Evolutionary conservation across 2,113 vertebrate species (phyloP).

Genomic region (Thalassoma bifasciatum): DNA sequence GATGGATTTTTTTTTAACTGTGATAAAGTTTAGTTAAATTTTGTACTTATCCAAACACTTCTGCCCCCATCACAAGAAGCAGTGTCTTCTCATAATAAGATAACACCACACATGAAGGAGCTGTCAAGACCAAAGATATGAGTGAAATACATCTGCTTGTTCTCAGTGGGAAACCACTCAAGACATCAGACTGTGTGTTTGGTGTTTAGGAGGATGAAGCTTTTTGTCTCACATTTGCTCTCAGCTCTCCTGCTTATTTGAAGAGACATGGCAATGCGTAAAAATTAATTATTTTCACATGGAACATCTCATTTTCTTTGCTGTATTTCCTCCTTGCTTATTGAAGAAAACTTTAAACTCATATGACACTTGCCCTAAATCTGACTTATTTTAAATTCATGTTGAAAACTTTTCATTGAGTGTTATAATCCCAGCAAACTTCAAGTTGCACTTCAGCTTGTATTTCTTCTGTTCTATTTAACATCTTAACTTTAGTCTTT

Average conservation of each 20-base stretch:
- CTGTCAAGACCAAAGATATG: not conserved
- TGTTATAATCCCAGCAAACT: not conserved
- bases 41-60: too few relatives aligned
- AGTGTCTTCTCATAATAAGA: not conserved
- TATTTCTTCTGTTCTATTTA: conserved; percentile 12
- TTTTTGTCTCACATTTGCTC: not conserved
- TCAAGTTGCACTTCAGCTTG: conserved; percentile 17
- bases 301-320: not conserved
- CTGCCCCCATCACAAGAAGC: too few relatives aligned
- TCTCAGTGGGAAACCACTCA: not conserved
- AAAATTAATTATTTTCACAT: not conserved
- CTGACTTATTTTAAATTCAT: conserved; percentile 10
- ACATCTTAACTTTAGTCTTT: conserved; percentile 16
- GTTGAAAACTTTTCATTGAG: not conserved
- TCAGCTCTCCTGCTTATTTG: not conserved
- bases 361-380: conserved; percentile 5
- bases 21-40: too few relatives aligned
- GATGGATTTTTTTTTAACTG: too few relatives aligned
- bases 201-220: not conserved
- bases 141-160: not conserved
- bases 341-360: not conserved
- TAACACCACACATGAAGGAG: not conserved
- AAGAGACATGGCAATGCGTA: not conserved
- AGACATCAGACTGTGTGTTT: not conserved
- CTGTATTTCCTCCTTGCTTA: not conserved